Base-by-base conservation (phyloP, 35 echinoderm and acorn worm genomes). In the Chiridota heheva region DNA sequence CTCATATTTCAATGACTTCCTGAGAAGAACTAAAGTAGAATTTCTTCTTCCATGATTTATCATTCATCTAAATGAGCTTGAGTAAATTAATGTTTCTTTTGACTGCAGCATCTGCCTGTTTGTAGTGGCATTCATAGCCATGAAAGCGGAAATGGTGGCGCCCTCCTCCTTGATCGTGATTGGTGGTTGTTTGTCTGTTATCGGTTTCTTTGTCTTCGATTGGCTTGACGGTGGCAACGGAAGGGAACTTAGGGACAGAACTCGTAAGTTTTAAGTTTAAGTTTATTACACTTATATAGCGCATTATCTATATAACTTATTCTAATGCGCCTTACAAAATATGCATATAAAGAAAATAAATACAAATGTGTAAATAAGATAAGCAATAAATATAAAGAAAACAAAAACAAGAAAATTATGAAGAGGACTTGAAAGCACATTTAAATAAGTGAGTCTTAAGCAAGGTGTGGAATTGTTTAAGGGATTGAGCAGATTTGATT, bases 111-210 rank as follows among this genome's bases (percentile, higher is more conserved):
- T 92, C 39, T 98, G 84, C 39, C 26, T 92, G 15, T 92, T 92
- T 57, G 81, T 98, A 8, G 95, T 98, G n/a, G 7, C 78, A 1
- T 92, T 92, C 45, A 76, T 91, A n/a, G 81, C 74, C 27, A 88
- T 98, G 88, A 44, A 87, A 8, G 67, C 20, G 39, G 84, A 58
- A 4, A 35, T 73, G 16, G 53, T 87, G 31, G 26, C 72, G 34
- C 95, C 95, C 13, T 37, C 44, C 20, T 72, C 39, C 38, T 47
- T 98, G 31, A 42, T 98, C 17, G 44, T 36, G 17, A 24, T 83
- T 7, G 81, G 61, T 47, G 47, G 60, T 58, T 28, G 36, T 5
- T 17, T 70, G 0, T 80, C 89, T 2, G 10, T 83, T 31, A 28
- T 84, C 37, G 85, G 89, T 7, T 89, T 88, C 82, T 35, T 82